Evolutionary conservation across 2,888 invertebrate species (phyloP), one percentile per base, ranked within the genome.

Genomic region (Branchipolynoe longqiensis): DNA sequence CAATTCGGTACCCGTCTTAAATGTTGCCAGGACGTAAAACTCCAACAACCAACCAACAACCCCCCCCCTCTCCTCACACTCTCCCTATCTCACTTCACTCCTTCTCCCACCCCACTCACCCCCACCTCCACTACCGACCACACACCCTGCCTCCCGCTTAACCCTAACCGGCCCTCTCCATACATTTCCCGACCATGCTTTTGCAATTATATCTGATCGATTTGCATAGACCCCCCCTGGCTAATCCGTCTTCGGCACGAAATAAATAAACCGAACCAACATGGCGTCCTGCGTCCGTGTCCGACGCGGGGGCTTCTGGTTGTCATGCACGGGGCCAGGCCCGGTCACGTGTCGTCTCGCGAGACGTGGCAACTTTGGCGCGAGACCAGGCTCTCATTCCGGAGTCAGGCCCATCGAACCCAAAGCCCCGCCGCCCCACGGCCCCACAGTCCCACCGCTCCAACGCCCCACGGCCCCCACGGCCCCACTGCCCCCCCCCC

Each of bases 201-300:
- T 69, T 4, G 69, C 69, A 69, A 69, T 69, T 69, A 33, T 38
- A 36, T 14, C 36, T n/a, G 4, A 69, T 69, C 38, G 69, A 69
- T 69, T 69, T 12, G 69, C 69, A 18, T 22, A 69, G 36, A 69
- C 69, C 38, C 38, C n/a, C n/a, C n/a, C n/a, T n/a, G n/a, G n/a
- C n/a, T n/a, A n/a, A n/a, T n/a, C n/a, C n/a, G n/a, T n/a, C n/a
- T n/a, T n/a, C n/a, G n/a, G n/a, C n/a, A n/a, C n/a, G n/a, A n/a
- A n/a, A n/a, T n/a, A n/a, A n/a, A n/a, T 4, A 69, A 22, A 33
- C 69, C 1, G 36, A 4, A 31, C 36, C 38, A 38, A 18, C 69
- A 69, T 69, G 14, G 1, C 1, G 25, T 31, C 62, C 25, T 14
- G 31, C 28, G 22, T 31, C 58, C 4, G 62, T 31, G 62, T 62